Conservation (phyloP, 1,140 invertebrate species). For the Drosophila burlai region DNA sequence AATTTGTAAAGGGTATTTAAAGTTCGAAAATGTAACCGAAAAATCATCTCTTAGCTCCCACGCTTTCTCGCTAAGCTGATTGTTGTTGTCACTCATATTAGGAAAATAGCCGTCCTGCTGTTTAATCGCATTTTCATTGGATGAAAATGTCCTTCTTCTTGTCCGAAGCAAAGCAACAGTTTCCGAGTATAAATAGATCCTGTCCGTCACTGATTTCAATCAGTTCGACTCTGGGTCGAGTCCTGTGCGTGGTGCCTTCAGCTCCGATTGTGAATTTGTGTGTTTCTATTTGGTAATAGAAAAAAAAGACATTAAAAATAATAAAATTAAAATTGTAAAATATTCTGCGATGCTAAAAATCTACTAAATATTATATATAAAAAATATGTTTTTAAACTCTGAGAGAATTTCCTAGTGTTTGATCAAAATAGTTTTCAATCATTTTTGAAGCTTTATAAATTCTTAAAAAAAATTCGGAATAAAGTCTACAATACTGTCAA, state of each 20-base stretch:
- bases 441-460: background rate
- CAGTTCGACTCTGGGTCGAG: conserved; percentile 44
- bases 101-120: conserved; percentile 42
- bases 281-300: conserved; percentile 10
- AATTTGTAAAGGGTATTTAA: background rate
- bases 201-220: conserved; percentile 10
- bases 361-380: background rate
- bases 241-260: conserved; percentile 19
- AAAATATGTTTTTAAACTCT: background rate
- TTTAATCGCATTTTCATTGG: conserved; percentile 50
- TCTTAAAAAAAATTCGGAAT: background rate
- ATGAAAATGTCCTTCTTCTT: conserved; percentile 14
- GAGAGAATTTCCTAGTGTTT: background rate
- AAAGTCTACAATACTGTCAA: background rate
- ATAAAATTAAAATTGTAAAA: background rate
- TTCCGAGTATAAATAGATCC: conserved; percentile 68
- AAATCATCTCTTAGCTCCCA: background rate
- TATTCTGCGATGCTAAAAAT: background rate
- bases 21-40: conserved; percentile 1
- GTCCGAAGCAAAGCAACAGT: conserved; percentile 7
- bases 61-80: conserved; percentile 14
- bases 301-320: background rate
- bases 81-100: conserved; percentile 40
- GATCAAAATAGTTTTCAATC: background rate
- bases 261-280: conserved; percentile 4